Conservation (phyloP, 2,888 invertebrate species). For the Clostera curtula region DNA sequence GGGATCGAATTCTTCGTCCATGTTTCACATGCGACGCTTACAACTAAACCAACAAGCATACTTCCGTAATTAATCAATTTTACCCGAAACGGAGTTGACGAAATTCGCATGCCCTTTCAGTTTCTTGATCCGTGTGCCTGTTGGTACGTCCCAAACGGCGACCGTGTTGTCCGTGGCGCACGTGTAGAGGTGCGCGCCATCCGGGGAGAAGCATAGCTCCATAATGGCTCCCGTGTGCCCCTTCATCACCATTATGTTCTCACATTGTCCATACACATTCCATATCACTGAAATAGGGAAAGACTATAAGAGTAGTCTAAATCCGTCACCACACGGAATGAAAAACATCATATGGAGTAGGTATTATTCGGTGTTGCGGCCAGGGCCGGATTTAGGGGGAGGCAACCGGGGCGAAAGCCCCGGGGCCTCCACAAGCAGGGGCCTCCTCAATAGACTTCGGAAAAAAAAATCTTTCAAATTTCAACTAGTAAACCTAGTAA, state of each 20-base stretch:
- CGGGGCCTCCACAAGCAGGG: too few species aligned
- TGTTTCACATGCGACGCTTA: too few species aligned
- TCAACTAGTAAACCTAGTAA: too few species aligned
- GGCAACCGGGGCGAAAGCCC: too few species aligned
- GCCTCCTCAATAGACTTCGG: too few species aligned
- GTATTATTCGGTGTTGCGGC: too few species aligned
- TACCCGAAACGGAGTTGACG: conserved; percentile 81
- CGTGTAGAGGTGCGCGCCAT: conserved; percentile 89
- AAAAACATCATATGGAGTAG: background rate
- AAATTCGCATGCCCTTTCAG: conserved; percentile 88
- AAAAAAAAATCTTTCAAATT: too few species aligned
- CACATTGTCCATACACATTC: conserved; percentile 98
- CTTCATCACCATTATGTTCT: conserved; percentile 93
- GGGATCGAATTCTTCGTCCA: too few species aligned
- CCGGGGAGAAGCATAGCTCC: conserved; percentile 92
- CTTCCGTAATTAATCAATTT: conserved; percentile 13
- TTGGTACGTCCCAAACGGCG: conserved; percentile 96
- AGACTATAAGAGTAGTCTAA: too few species aligned
- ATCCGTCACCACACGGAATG: too few species aligned
- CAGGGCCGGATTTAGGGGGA: too few species aligned
- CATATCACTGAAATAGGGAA: conserved; percentile 83
- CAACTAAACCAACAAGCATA: too few species aligned
- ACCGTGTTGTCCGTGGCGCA: conserved; percentile 96
- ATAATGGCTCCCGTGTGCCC: conserved; percentile 97
- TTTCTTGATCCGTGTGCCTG: conserved; percentile 90